A percentile compares a stretch with the other conserved stretches of the same genome.
phyloP scores from a whole-genome alignment of 2,113 vertebrate species.

The Hyaena hyaena region DNA sequence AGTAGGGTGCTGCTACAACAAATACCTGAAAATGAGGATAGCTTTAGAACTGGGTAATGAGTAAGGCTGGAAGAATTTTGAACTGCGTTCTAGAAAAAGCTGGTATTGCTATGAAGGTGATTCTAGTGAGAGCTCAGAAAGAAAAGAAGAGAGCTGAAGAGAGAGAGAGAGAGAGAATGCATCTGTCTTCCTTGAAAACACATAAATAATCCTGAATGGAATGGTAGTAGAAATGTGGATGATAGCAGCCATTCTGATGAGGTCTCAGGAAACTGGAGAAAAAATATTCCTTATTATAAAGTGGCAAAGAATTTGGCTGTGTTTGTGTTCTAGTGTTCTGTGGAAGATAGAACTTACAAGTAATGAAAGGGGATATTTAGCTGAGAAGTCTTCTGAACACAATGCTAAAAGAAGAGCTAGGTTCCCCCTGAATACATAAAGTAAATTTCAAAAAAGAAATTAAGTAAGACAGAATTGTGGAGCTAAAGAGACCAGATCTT shows the following conservation, averaged over 20 bases:
- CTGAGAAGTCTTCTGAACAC: background rate
- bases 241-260: background rate
- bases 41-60: background rate
- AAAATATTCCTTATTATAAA: background rate
- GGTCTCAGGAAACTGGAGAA: background rate
- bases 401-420: background rate
- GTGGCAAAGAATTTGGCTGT: background rate
- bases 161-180: background rate
- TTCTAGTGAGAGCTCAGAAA: background rate
- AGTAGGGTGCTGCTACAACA: background rate
- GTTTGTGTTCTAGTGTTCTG: background rate
- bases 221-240: background rate
- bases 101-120: background rate
- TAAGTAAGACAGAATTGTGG: background rate
- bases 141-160: background rate
- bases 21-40: background rate
- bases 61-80: background rate
- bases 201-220: background rate
- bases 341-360: background rate
- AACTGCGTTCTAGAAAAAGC: background rate
- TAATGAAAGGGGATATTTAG: background rate
- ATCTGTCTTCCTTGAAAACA: background rate
- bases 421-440: background rate
- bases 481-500: background rate
- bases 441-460: background rate